Evolutionary conservation across 1,140 invertebrate genomes (phyloP).

Genomic region (Lordiphosa stackelbergi): DNA sequence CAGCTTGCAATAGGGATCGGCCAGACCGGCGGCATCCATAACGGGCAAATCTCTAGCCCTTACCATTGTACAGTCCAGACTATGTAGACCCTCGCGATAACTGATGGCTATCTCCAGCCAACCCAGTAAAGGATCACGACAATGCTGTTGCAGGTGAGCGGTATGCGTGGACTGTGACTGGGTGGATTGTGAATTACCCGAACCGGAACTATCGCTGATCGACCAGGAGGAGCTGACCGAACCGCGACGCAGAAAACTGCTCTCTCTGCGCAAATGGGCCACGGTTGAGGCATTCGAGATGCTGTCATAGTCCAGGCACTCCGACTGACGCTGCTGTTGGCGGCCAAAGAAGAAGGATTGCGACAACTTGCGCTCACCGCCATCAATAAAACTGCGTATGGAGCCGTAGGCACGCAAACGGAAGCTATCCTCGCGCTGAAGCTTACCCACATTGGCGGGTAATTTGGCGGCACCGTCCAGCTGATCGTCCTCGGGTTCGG

Average conservation of each 20-base stretch:
- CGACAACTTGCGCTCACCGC: constrained; percentile 69
- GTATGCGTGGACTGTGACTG: constrained; percentile 21
- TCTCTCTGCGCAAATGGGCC: constrained; percentile 59
- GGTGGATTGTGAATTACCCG: constrained; percentile 50
- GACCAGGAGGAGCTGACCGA: constrained; percentile 75
- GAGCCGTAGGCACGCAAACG: constrained; percentile 69
- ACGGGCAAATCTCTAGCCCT: constrained; percentile 86
- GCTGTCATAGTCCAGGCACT: constrained; percentile 61
- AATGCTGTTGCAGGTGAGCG: constrained; percentile 44
- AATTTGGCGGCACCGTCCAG: constrained; percentile 21
- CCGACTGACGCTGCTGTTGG: constrained; percentile 28
- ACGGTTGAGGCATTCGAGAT: constrained; percentile 54
- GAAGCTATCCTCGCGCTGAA: constrained; percentile 72
- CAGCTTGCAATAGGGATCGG: constrained; percentile 94
- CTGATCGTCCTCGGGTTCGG: constrained; percentile 53
- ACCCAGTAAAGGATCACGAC: constrained; percentile 79
- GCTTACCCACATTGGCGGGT: background rate
- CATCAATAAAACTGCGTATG: constrained; percentile 73
- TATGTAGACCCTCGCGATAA: constrained; percentile 86
- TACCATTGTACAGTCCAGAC: constrained; percentile 88
- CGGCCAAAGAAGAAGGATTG: constrained; percentile 73
- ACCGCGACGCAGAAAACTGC: constrained; percentile 62
- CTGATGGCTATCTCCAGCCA: constrained; percentile 87
- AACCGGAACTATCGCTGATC: constrained; percentile 72
- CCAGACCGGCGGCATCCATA: constrained; percentile 93